Base-by-base conservation (phyloP, 2,113 vertebrate genomes). In the Trematocara nigrifrons region DNA sequence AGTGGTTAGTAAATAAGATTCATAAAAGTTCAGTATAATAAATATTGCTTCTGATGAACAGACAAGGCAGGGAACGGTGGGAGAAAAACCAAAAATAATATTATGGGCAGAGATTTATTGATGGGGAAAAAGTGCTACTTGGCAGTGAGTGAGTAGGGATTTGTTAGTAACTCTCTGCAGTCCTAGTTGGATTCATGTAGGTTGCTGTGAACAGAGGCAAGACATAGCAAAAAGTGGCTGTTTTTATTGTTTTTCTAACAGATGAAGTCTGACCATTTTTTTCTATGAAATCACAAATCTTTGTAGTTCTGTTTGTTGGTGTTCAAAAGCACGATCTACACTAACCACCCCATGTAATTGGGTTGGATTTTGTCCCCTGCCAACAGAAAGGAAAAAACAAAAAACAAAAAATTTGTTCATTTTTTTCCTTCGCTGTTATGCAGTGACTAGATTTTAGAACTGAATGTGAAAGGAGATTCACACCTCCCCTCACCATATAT, bases 111-210 rank as follows among this genome's bases (percentile, higher is more conserved):
- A 76, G 80, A 82, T 84, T 7, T 38, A 47, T 29, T 79, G 82
- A 76, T 80, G 83, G 66, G 56, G 2, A 16, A 79, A 54, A 66
- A 1, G 4, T 52, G 59, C 59, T 86, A 87, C 15, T 66, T 87
- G 84, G 82, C 66, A 80, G 81, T 79, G 84, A 89, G 85, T 52
- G 86, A 88, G 81, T 9, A 64, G 33, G 81, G 87, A 31, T 81
- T 74, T 86, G 82, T 88, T 91, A 89, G 89, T 92, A 92, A 91
- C 80, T 87, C 81, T 85, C 71, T 90, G 83, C 81, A 53, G 71
- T 85, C 86, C 88, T 83, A 88, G 53, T 9, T 80, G 90, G 85
- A 69, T 82, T 86, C 66, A 82, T 81, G 18, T 80, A 45, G 61
- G 85, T 76, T 85, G 77, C 79, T 85, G 69, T 51, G 85, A 86